Evolutionary conservation across 2,888 invertebrate species (phyloP).

Genomic region (Campaea margaritaria): DNA sequence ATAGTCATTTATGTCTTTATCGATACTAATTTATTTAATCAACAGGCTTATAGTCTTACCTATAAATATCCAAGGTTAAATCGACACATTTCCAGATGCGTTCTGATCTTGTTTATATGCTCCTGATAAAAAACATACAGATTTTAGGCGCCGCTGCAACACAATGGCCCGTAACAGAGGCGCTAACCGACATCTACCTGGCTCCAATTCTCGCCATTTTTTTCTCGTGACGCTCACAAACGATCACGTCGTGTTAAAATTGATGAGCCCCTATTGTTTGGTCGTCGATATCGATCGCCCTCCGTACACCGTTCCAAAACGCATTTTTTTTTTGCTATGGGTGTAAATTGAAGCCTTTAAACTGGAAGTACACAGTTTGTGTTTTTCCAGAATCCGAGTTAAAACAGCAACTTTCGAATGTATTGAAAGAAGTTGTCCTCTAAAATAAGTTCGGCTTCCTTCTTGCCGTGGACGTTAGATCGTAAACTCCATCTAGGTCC

Average conservation of each 20-base stretch:
- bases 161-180: constrained; percentile 72
- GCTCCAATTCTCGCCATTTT: constrained; percentile 63
- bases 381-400: constrained; percentile 5
- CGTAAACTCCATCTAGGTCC: constrained; percentile 55
- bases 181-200: constrained; percentile 75
- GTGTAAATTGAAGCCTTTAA: constrained; percentile 46
- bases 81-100: constrained; percentile 46
- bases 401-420: constrained; percentile 31
- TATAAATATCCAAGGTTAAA: constrained; percentile 39
- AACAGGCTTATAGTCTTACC: constrained; percentile 13
- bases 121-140: constrained; percentile 59
- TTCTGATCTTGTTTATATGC: constrained; percentile 54
- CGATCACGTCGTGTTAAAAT: constrained; percentile 62
- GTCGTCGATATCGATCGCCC: constrained; percentile 59
- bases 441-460: constrained; percentile 49
- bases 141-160: constrained; percentile 69
- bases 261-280: constrained; percentile 73
- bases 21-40: constrained; percentile 23
- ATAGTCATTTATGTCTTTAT: constrained; percentile 13
- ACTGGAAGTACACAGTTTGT: constrained; percentile 29
- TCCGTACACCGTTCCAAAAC: constrained; percentile 49
- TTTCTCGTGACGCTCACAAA: constrained; percentile 51
- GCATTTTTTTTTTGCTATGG: constrained; percentile 38
- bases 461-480: constrained; percentile 53
- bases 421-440: constrained; percentile 31